Conservation (phyloP, 2,797 vertebrate species). For the Lagothrix lagotricha region DNA sequence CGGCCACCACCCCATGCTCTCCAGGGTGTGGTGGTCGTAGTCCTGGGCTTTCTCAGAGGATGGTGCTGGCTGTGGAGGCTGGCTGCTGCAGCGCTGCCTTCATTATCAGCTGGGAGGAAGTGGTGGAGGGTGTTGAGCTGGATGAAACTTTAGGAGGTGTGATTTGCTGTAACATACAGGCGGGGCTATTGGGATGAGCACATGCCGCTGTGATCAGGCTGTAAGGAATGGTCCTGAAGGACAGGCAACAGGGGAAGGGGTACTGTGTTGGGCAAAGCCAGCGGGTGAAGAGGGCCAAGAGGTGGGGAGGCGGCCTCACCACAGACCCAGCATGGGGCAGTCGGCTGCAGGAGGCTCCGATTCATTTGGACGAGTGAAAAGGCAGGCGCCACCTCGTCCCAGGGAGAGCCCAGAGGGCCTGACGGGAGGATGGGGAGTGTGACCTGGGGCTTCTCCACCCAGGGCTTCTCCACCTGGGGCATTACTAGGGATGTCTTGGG, state of each 20-base stretch:
- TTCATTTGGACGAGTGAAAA: background rate
- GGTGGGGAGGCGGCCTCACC: background rate
- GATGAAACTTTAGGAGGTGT: background rate
- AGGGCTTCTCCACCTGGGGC: background rate
- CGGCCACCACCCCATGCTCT: background rate
- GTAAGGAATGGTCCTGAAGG: background rate
- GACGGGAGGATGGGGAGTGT: background rate
- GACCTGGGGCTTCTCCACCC: background rate
- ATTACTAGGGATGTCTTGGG: background rate
- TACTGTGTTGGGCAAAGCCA: background rate
- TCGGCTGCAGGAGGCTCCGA: background rate
- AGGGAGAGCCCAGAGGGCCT: background rate
- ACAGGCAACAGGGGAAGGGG: background rate
- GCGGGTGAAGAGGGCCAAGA: background rate
- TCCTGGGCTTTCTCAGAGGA: background rate
- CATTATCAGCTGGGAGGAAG: background rate
- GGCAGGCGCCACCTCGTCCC: fast-evolving
- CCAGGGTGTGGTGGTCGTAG: background rate
- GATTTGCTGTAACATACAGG: background rate
- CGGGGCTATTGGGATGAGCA: fast-evolving
- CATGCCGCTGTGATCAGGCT: fast-evolving
- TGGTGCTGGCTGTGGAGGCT: too few species aligned
- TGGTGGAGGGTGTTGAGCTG: background rate
- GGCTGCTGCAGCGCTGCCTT: background rate
- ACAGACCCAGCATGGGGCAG: background rate